These are phyloP conservation scores for Vannuccia rotundouncinata DNA, from an alignment of 2,888 invertebrate genomes.

Conservation along the genomic window DNA sequence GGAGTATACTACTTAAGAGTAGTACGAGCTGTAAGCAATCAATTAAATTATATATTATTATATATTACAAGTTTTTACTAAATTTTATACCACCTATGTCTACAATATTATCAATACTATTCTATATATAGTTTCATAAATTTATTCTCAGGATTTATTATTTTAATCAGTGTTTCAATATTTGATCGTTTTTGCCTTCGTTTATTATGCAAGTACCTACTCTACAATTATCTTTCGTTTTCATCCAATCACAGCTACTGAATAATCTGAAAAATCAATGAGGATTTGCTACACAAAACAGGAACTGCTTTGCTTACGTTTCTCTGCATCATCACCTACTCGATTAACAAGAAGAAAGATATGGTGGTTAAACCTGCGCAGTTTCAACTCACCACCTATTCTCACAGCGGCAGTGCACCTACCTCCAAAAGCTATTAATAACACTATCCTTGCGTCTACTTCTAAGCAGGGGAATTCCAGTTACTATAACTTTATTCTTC, in stretches of 20 bases:
- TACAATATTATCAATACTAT: too few relatives aligned
- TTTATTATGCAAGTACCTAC: background rate
- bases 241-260: background rate
- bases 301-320: background rate
- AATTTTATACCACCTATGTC: too few relatives aligned
- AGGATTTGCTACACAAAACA: background rate
- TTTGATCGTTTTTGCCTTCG: too few relatives aligned
- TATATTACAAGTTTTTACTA: too few relatives aligned
- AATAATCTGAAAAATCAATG: background rate
- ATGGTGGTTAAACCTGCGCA: background rate
- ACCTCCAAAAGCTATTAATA: background rate
- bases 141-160: too few relatives aligned
- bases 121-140: too few relatives aligned
- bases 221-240: background rate
- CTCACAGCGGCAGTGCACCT: background rate
- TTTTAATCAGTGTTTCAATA: too few relatives aligned
- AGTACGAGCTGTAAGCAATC: too few relatives aligned
- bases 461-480: background rate
- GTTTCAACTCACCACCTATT: background rate
- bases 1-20: too few relatives aligned
- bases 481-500: slow-evolving; percentile 5
- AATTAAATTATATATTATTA: too few relatives aligned
- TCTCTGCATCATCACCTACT: background rate
- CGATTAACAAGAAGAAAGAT: background rate
- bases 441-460: background rate